A percentile compares a stretch with the other conserved stretches of the same genome.
phyloP scores from a whole-genome alignment of 2,113 vertebrate genomes.

The Sialia sialis region DNA sequence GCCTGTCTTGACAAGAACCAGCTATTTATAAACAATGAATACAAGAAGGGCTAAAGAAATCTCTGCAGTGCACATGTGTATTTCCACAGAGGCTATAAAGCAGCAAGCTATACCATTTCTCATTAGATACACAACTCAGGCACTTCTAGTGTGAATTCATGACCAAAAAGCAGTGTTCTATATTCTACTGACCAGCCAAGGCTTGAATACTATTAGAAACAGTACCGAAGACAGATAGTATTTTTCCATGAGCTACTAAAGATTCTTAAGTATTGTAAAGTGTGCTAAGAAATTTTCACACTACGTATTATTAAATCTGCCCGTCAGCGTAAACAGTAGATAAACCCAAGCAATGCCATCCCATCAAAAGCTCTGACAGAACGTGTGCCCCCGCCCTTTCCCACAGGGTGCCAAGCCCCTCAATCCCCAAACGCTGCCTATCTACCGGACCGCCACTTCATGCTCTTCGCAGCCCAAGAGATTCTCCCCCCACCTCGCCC shows the following conservation, averaged over 20 bases:
- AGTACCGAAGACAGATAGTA: fast-evolving
- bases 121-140: background rate
- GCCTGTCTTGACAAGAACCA: background rate
- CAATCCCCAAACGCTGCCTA: fast-evolving
- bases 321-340: background rate
- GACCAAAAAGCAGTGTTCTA: background rate
- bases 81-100: background rate
- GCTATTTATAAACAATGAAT: background rate
- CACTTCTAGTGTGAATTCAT: background rate
- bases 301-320: background rate
- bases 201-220: background rate
- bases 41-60: background rate
- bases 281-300: background rate
- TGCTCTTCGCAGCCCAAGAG: fast-evolving
- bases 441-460: fast-evolving
- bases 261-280: no score
- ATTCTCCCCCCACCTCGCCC: fast-evolving
- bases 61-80: fast-evolving
- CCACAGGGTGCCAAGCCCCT: background rate
- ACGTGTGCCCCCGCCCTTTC: fast-evolving
- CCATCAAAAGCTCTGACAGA: background rate
- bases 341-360: fast-evolving
- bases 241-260: background rate
- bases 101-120: background rate
- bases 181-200: background rate